Percentiles rank a stretch among this genome's conserved stretches.
Conservation (phyloP, 2,797 vertebrate species). For the Sebastes diploproa region DNA sequence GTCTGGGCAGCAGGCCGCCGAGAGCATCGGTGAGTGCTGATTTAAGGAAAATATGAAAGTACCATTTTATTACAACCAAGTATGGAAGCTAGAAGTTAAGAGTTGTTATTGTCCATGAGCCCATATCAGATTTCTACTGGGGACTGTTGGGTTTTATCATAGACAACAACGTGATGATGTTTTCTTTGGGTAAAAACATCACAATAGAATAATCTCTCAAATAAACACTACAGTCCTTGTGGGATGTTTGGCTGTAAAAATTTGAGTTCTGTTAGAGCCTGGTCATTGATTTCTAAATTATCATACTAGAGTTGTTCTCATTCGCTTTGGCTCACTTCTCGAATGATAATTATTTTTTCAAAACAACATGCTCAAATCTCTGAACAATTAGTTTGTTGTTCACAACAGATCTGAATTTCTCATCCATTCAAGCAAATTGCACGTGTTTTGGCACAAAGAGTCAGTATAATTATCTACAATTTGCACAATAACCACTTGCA, state of each 20-base stretch:
- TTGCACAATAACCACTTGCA: too few relatives aligned
- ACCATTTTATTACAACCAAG: neutral
- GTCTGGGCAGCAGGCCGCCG: slow-evolving; percentile 92
- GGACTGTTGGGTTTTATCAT: neutral
- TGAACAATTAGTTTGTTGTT: too few relatives aligned
- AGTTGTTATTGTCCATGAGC: neutral
- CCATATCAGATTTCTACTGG: neutral
- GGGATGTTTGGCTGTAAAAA: neutral
- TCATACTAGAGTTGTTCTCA: neutral
- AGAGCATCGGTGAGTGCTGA: slow-evolving; percentile 84
- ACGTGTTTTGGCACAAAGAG: too few relatives aligned
- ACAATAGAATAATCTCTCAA: neutral
- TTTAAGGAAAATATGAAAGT: neutral
- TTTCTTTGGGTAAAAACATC: neutral
- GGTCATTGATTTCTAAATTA: neutral
- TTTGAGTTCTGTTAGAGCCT: neutral
- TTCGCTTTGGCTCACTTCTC: accelerated
- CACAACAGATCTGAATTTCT: too few relatives aligned
- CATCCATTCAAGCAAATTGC: too few relatives aligned
- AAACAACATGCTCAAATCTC: accelerated
- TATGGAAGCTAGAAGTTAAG: neutral
- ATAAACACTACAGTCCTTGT: neutral
- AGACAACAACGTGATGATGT: too few relatives aligned
- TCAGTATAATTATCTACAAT: accelerated
- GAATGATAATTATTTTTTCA: too few relatives aligned